Conservation (phyloP, 1,140 invertebrate genomes). For the Oryctes rhinoceros region DNA sequence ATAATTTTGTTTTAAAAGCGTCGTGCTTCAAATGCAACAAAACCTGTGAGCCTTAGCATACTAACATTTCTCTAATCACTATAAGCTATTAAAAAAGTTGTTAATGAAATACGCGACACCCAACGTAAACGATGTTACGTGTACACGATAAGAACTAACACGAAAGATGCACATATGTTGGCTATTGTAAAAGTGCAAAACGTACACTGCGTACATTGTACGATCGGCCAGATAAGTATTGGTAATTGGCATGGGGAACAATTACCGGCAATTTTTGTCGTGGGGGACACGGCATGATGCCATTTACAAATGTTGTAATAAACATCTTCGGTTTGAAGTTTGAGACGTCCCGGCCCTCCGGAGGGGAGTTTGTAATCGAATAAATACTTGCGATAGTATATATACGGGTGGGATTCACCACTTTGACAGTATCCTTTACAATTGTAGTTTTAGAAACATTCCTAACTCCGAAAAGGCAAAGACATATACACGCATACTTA, state of each 20-base stretch:
- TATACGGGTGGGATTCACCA: slow-evolving; percentile 43
- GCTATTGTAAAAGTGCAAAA: slow-evolving; percentile 44
- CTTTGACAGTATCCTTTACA: slow-evolving; percentile 22
- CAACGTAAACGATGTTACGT: neutral
- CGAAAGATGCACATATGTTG: neutral
- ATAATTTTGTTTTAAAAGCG: no score
- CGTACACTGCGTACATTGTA: slow-evolving; percentile 45
- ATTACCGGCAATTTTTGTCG: slow-evolving; percentile 46
- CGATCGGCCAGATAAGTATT: slow-evolving; percentile 46
- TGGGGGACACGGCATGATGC: slow-evolving; percentile 48
- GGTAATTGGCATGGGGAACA: slow-evolving; percentile 38
- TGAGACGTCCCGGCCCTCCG: neutral
- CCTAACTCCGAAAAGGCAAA: neutral
- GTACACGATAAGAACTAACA: neutral
- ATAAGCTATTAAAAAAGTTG: neutral
- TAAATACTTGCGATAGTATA: slow-evolving; percentile 48
- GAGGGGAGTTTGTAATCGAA: slow-evolving; percentile 40
- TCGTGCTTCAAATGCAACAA: no score
- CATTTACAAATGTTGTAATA: slow-evolving; percentile 52
- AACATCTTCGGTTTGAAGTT: slow-evolving; percentile 38
- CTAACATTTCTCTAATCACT: no score
- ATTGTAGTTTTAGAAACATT: slow-evolving; percentile 21
- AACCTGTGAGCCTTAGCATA: no score
- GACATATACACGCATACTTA: neutral
- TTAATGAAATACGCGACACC: slow-evolving; percentile 3